Conservation (phyloP, 2,888 invertebrate species). For the Glaucopsyche alexis region DNA sequence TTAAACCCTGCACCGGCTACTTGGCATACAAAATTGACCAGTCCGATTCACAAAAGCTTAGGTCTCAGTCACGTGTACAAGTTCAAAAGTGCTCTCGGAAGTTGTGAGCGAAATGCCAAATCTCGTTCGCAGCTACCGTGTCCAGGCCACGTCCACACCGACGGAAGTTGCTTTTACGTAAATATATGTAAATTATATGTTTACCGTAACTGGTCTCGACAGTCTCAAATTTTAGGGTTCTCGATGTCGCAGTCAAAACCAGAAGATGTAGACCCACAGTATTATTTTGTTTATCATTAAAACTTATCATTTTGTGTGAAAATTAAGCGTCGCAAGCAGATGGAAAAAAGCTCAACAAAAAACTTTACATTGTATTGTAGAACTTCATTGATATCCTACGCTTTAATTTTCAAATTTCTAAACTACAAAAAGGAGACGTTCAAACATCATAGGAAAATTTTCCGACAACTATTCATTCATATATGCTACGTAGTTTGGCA, state of each 20-base stretch:
- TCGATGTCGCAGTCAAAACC: slow-evolving; percentile 20
- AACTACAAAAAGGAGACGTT: too few species aligned
- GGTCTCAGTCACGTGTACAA: slow-evolving; percentile 27
- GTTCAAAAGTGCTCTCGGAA: slow-evolving; percentile 31
- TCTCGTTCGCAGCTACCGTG: slow-evolving; percentile 17
- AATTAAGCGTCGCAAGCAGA: neutral
- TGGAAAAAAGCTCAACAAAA: neutral
- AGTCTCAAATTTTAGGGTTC: slow-evolving; percentile 59
- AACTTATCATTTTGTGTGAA: neutral
- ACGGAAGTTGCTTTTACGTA: slow-evolving; percentile 74
- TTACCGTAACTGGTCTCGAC: slow-evolving; percentile 62
- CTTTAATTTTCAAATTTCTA: too few species aligned
- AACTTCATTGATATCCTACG: too few species aligned
- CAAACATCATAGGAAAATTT: neutral
- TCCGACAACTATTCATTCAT: neutral
- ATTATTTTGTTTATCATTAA: neutral
- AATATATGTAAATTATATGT: slow-evolving; percentile 72
- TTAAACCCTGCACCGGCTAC: slow-evolving; percentile 15
- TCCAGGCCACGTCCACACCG: slow-evolving; percentile 34
- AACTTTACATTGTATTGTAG: too few species aligned
- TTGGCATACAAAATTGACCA: slow-evolving; percentile 25
- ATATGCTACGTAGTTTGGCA: too few species aligned
- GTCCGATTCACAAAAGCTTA: slow-evolving; percentile 29
- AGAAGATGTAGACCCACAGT: neutral
- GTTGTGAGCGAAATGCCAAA: slow-evolving; percentile 29